Evolutionary conservation across 2,113 vertebrate species (phyloP).

Genomic region (Holacanthus passer): DNA sequence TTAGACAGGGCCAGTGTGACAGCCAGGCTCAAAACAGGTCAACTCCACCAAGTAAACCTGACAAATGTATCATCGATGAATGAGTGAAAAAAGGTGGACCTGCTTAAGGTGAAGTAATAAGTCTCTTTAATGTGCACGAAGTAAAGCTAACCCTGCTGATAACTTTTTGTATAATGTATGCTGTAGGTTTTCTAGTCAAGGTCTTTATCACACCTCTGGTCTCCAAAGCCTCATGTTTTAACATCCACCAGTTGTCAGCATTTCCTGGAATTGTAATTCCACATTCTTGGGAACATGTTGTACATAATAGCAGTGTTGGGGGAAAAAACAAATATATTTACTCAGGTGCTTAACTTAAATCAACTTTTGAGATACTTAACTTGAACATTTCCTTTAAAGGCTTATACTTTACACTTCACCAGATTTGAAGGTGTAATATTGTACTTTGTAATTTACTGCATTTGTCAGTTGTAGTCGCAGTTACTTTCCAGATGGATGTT

Average conservation of each 20-base stretch:
- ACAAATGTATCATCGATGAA: slow-evolving; percentile 1
- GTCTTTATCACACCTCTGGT: background rate
- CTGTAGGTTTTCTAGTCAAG: background rate
- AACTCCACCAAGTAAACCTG: slow-evolving; percentile 3
- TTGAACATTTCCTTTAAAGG: background rate
- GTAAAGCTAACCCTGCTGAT: background rate
- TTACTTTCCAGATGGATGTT: background rate
- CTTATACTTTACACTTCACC: background rate
- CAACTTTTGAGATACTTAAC: background rate
- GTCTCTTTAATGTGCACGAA: background rate
- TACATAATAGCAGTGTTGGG: background rate
- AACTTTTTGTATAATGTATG: background rate
- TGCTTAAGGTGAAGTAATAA: background rate
- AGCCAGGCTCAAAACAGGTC: slow-evolving; percentile 34
- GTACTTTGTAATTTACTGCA: background rate
- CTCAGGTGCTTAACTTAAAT: background rate
- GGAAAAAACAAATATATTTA: background rate
- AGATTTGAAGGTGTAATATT: background rate
- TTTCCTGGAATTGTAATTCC: background rate
- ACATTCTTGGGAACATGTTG: background rate
- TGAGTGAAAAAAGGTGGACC: background rate
- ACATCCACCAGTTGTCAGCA: background rate
- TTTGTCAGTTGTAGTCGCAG: background rate
- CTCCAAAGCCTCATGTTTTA: background rate
- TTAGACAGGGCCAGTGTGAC: slow-evolving; percentile 70